Conservation (phyloP, 2,888 invertebrate species). For the Cephus nigrinus region DNA sequence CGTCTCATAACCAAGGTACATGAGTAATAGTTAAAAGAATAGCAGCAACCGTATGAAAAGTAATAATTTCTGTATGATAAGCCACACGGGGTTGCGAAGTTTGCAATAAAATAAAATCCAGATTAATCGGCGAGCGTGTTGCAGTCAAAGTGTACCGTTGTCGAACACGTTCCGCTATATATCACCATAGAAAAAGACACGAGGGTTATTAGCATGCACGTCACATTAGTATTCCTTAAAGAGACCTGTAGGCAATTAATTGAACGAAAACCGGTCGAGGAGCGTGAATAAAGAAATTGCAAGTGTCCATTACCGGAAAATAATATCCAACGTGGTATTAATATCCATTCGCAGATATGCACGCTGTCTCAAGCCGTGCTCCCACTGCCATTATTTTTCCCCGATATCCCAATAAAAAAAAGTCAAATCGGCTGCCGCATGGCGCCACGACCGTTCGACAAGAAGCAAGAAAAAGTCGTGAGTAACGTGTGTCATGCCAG, state of each 20-base stretch:
- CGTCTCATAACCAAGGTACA: not conserved
- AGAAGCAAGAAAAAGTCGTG: not conserved
- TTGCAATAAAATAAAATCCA: slow-evolving; percentile 2
- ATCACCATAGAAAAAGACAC: slow-evolving; percentile 8
- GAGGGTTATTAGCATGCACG: slow-evolving; percentile 27
- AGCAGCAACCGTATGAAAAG: not conserved
- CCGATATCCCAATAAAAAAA: not conserved
- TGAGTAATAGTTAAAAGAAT: not conserved
- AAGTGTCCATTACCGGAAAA: not conserved
- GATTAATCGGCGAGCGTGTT: slow-evolving; percentile 23
- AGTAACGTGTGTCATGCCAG: not conserved
- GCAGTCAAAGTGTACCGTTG: slow-evolving; percentile 11
- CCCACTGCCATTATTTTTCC: not conserved
- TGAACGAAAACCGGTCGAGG: slow-evolving; percentile 23
- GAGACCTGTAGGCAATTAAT: slow-evolving; percentile 27
- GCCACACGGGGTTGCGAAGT: not conserved
- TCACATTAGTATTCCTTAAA: slow-evolving; percentile 32
- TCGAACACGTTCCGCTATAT: slow-evolving; percentile 28
- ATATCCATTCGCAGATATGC: not conserved
- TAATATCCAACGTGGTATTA: not conserved
- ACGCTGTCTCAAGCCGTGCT: not conserved
- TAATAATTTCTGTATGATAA: not conserved
- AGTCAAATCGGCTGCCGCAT: not conserved
- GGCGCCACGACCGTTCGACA: not conserved
- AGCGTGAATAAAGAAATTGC: slow-evolving; percentile 30